Evolutionary conservation across 2,888 invertebrate genomes (phyloP).

Genomic region (Heteromyza rotundicornis): DNA sequence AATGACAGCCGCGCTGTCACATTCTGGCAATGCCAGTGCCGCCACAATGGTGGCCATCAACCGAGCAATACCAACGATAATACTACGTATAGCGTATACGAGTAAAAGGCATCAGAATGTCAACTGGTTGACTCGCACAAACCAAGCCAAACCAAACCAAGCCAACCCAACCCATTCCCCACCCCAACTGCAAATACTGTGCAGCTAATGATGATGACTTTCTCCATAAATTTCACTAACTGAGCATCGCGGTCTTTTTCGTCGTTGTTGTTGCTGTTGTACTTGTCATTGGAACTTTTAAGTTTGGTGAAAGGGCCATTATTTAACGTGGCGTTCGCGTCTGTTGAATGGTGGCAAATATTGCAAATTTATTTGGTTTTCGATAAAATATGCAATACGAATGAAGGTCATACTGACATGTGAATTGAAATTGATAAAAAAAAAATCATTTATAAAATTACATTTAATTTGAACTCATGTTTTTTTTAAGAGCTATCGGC

Average conservation of each 20-base stretch:
- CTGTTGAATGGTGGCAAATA: background rate
- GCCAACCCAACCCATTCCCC: too few species aligned
- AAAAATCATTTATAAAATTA: too few species aligned
- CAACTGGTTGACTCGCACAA: too few species aligned
- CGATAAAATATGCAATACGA: too few species aligned
- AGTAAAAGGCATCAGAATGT: too few species aligned
- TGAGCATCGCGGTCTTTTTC: background rate
- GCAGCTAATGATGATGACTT: slow-evolving; percentile 27
- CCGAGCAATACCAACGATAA: background rate
- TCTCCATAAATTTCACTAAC: slow-evolving; percentile 13
- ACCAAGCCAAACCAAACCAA: too few species aligned
- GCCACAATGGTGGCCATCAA: background rate
- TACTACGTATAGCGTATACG: too few species aligned
- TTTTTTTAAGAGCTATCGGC: too few species aligned
- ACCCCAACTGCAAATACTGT: background rate
- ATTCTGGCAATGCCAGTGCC: background rate
- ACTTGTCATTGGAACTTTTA: too few species aligned
- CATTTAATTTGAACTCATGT: too few species aligned
- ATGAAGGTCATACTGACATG: too few species aligned
- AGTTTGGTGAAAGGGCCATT: background rate
- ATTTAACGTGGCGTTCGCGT: background rate
- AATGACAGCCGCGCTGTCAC: slow-evolving; percentile 34
- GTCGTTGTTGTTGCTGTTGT: slow-evolving; percentile 11
- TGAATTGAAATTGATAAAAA: too few species aligned
- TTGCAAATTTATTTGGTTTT: background rate